Conservation (phyloP, 2,888 invertebrate species). For the Zhengitettix transpicula region DNA sequence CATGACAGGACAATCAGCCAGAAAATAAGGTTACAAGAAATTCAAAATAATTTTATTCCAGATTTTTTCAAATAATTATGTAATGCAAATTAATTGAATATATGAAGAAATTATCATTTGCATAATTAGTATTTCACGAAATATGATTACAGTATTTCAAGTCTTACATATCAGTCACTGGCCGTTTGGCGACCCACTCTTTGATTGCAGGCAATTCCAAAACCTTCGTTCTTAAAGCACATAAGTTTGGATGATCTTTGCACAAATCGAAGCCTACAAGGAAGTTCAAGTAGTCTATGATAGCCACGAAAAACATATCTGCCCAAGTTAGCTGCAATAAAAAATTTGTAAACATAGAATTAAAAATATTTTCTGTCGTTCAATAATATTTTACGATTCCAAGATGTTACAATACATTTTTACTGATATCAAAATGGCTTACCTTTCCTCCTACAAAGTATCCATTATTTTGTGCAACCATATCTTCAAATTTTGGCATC, state of each 20-base stretch:
- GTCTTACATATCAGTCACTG: no score
- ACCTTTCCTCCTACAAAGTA: slow-evolving; percentile 37
- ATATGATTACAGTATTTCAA: no score
- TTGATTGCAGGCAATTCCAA: slow-evolving; percentile 39
- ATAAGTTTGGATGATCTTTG: slow-evolving; percentile 38
- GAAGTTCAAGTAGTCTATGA: slow-evolving; percentile 39
- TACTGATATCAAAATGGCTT: background rate
- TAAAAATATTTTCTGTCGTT: no score
- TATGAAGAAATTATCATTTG: no score
- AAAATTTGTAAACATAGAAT: background rate
- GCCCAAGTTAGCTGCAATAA: slow-evolving; percentile 42
- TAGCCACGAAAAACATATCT: slow-evolving; percentile 40
- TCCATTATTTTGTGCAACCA: slow-evolving; percentile 40
- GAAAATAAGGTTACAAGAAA: no score
- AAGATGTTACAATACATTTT: background rate
- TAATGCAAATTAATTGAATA: no score
- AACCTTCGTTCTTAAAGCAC: slow-evolving; percentile 37
- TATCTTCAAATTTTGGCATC: slow-evolving; percentile 36
- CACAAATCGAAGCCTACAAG: slow-evolving; percentile 36
- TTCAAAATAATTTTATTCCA: no score
- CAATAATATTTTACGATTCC: background rate
- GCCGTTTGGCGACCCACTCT: slow-evolving; percentile 31
- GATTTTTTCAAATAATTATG: no score
- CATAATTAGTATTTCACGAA: no score
- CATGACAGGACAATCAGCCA: no score